Conservation (phyloP, 2,113 vertebrate species). For the Forbesichthys papilliferus region DNA sequence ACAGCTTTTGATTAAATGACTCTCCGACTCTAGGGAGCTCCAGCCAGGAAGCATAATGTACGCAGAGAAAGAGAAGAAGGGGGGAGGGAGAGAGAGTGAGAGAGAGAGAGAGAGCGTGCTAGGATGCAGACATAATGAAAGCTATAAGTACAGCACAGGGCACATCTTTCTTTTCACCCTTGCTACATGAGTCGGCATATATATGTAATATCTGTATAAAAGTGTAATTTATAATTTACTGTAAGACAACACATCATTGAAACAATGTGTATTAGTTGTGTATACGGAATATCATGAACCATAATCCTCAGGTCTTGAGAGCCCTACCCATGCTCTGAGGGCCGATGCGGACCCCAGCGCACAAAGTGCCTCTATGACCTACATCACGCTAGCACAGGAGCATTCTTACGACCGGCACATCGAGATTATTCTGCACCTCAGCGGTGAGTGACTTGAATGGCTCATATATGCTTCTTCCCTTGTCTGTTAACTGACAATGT, state of each 20-base stretch:
- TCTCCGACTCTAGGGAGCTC: too few species aligned
- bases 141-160: too few species aligned
- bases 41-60: background rate
- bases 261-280: background rate
- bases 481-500: background rate
- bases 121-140: background rate
- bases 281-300: background rate
- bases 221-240: too few species aligned
- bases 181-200: too few species aligned
- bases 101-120: background rate
- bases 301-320: conserved; percentile 84
- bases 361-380: conserved; percentile 87
- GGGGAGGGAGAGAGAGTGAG: too few species aligned
- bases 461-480: background rate
- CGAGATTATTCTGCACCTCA: conserved; percentile 92
- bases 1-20: background rate
- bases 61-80: background rate
- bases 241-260: too few species aligned
- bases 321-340: conserved; percentile 88
- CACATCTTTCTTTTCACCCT: too few species aligned
- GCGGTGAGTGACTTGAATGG: conserved; percentile 79
- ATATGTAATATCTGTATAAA: too few species aligned
- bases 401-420: conserved; percentile 86
- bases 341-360: conserved; percentile 91
- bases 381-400: conserved; percentile 91